Evolutionary conservation across 2,888 invertebrate species (phyloP), one percentile per base, ranked within the genome.

Genomic region (Cordilura impudica): DNA sequence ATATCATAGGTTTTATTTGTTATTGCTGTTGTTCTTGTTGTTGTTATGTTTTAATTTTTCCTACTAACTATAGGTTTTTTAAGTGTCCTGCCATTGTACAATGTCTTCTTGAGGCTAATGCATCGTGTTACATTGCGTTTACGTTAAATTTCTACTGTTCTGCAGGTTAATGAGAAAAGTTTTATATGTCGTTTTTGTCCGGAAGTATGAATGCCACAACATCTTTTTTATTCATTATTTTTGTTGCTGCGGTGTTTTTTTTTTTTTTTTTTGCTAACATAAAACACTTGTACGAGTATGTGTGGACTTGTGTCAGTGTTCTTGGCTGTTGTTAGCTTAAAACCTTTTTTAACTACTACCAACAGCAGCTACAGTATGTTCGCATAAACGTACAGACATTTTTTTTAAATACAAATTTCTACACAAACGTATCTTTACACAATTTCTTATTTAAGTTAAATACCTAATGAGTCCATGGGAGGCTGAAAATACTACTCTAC

Each of bases 131-230:
- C 49, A 60, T 39, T 65, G 54, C 39, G 66, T 66, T 63, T 53
- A 65, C 75, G 69, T 78, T 39, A 72, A 53, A 66, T 65, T 23
- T 66, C 4, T 56, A 70, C 49, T 45, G 60, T 47, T 67, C 82
- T 78, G 60, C 70, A 83, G 84, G 85, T 85, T 89, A 88, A 88
- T 89, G 88, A 88, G 88, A 89, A 88, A 88, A 89, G 85, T 88
- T 88, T 86, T 83, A 81, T 85, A 83, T 84, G 56, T 19, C 35
- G 56, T 14, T 43, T 69, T 84, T 84, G 84, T 84, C 85, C 84
- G 83, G 85, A 85, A 83, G 84, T 83, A 76, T 76, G 65, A 81
- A 78, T 80, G 78, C 82, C 82, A 82, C 82, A 83, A 81, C 56
- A 73, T n/a, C 45, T 69, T 61, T 14, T 23, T 35, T 45, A n/a